Conservation (phyloP, 2,113 vertebrate species). For the Centropus unirufus region DNA sequence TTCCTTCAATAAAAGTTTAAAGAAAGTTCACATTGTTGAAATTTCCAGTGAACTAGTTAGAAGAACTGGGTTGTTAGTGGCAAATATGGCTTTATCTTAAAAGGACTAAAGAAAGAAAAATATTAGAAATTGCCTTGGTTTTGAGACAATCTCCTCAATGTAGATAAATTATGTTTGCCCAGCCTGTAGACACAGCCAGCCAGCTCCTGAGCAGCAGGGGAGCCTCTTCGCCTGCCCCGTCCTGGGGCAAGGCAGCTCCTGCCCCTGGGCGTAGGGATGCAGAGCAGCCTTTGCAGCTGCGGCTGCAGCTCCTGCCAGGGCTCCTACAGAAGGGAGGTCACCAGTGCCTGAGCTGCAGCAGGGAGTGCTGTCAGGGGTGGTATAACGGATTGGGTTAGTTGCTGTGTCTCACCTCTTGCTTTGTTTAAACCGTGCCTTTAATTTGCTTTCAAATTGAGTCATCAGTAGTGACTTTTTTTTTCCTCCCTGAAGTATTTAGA, state of each 20-base stretch:
- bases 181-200: not conserved
- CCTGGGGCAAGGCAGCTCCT: not conserved
- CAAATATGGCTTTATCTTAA: not conserved
- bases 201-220: not conserved
- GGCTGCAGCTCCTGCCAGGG: not conserved
- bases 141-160: not conserved
- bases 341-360: not conserved
- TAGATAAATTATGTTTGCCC: not conserved
- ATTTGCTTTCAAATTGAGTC: not conserved
- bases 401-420: not conserved
- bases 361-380: not conserved
- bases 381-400: not conserved
- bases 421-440: not conserved
- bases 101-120: not conserved
- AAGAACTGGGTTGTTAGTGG: not conserved
- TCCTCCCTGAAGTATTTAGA: not conserved
- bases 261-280: not conserved
- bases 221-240: not conserved
- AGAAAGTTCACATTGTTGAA: not conserved
- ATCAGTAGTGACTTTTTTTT: not conserved
- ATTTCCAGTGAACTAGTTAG: not conserved
- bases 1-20: not conserved
- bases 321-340: rapidly evolving
- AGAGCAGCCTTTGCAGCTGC: not conserved
- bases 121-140: not conserved